Conservation (phyloP, 2,888 invertebrate species). For the Ephialtes manifestator region DNA sequence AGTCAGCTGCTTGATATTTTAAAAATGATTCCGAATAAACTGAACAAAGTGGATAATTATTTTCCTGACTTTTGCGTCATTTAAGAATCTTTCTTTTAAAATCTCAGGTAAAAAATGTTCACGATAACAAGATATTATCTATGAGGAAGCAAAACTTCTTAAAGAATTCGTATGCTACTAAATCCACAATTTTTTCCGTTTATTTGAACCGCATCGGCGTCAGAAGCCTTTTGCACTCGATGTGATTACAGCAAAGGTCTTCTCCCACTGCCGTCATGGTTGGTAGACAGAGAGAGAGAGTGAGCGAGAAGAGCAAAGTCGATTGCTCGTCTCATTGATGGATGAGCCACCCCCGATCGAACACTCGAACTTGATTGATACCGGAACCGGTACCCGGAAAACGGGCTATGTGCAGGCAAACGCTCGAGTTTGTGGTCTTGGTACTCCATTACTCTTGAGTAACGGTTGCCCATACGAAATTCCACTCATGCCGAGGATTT, state of each 20-base stretch:
- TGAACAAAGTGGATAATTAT: too few species aligned
- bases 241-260: conserved; percentile 31
- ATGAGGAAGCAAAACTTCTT: neutral
- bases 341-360: conserved; percentile 53
- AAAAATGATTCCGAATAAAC: too few species aligned
- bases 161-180: neutral
- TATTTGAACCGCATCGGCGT: neutral
- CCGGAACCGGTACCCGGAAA: conserved; percentile 44
- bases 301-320: conserved; percentile 30
- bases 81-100: too few species aligned
- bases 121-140: neutral
- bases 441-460: conserved; percentile 58
- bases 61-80: too few species aligned
- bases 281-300: conserved; percentile 11
- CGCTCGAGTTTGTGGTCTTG: conserved; percentile 50
- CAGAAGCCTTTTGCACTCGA: conserved; percentile 33
- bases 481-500: conserved; percentile 27
- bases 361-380: conserved; percentile 65
- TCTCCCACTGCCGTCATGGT: conserved; percentile 4
- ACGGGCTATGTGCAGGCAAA: conserved; percentile 27
- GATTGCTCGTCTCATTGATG: conserved; percentile 59
- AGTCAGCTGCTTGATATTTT: too few species aligned
- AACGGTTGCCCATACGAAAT: conserved; percentile 26
- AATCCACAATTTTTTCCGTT: neutral
- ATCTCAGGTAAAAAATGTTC: too few species aligned